phyloP scores from a whole-genome alignment of 2,113 vertebrate species.

The Laticauda colubrina region DNA sequence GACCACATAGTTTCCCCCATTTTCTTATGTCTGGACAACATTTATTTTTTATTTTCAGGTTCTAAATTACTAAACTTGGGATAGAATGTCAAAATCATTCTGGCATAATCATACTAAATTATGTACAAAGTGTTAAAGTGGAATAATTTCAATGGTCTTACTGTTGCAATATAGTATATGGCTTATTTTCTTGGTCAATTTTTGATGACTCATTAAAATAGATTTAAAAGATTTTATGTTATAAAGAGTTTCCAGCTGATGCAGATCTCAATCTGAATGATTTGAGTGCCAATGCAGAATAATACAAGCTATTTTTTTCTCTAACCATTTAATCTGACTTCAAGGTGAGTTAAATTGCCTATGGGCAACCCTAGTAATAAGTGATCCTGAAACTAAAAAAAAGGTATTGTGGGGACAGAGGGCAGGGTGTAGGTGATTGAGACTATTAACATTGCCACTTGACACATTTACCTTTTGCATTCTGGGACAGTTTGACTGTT shows the following conservation, averaged over 20 bases:
- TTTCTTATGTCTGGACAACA: background rate
- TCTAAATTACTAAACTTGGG: background rate
- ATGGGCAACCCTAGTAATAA: background rate
- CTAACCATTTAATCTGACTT: background rate
- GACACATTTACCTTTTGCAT: background rate
- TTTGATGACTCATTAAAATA: background rate
- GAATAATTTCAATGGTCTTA: background rate
- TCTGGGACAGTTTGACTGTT: slow-evolving; percentile 16
- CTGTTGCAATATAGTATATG: background rate
- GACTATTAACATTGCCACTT: background rate
- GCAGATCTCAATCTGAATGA: background rate
- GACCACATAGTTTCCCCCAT: background rate
- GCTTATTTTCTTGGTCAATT: background rate
- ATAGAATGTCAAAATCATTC: background rate
- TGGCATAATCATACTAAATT: background rate
- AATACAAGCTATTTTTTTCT: background rate
- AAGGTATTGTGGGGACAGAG: background rate
- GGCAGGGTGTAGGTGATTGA: background rate
- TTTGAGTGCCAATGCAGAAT: background rate
- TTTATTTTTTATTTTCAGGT: background rate
- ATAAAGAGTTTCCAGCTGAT: background rate
- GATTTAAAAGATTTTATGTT: background rate
- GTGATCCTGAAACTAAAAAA: background rate
- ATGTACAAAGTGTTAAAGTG: background rate
- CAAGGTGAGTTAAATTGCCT: background rate